Evolutionary conservation across 2,113 vertebrate species (phyloP), one percentile per base, ranked within the genome.

Genomic region (Cochlearius cochlearius): DNA sequence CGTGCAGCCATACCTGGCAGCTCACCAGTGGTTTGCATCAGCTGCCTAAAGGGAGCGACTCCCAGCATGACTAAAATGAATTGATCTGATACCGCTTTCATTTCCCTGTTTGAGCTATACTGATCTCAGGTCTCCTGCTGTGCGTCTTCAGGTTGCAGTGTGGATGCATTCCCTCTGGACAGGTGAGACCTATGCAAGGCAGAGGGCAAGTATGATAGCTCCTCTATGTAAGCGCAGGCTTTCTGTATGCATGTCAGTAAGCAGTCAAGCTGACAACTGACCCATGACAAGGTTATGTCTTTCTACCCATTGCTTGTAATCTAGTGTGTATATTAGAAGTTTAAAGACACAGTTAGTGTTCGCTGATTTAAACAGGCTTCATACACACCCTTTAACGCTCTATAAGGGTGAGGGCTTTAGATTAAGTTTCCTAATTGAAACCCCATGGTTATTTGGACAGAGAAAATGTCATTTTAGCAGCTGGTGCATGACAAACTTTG

Each of bases 31-130:
- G 6, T 41, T 90, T 88, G 6, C 45, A 68, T 78, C n/a, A 12
- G 12, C 19, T 22, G 7, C 12, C 9, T 27, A 10, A 38, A 0
- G 72, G 34, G 9, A 86, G 10, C 13, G 30, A 29, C 18, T 66
- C 45, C 23, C 27, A 84, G 18, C 17, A 36, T 4, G 43, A 52
- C 20, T 47, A 6, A 73, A 86, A 58, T 3, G 1, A 80, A 16
- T 12, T 0, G 0, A 20, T 77, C 13, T 64, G 19, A 23, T 27
- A 11, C 4, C 23, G 4, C 12, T 52, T 52, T 45, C 5, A n/a
- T 64, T 79, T 73, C 26, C 26, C 26, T 10, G 11, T 45, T 73
- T 56, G 20, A 64, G 18, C 10, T 23, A 15, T 12, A 10, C 15
- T 15, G 27, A 56, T 22, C 26, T 32, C 20, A 7, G 27, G 5